A percentile compares a stretch with the other conserved stretches of the same genome.
Evolutionary conservation across 2,797 vertebrate genomes (phyloP).

Genomic region (Neosalanx taihuensis): DNA sequence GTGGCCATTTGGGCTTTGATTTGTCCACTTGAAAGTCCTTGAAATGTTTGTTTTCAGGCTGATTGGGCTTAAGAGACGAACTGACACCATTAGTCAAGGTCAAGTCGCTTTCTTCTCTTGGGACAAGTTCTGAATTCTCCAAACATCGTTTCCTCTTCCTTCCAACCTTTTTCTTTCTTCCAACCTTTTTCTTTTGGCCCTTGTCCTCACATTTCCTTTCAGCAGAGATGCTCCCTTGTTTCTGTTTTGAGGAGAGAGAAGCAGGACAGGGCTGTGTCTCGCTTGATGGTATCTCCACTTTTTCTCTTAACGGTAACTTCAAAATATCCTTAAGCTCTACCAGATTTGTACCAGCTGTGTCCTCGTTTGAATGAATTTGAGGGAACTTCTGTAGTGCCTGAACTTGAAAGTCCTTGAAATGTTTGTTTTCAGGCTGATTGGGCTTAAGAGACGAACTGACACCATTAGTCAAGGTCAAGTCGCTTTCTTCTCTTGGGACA

Average conservation of each 20-base stretch:
- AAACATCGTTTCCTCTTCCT: constrained; percentile 21
- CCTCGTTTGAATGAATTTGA: neutral
- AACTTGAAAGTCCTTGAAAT: neutral
- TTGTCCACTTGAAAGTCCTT: neutral
- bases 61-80: neutral
- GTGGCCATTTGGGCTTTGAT: neutral
- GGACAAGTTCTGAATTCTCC: neutral
- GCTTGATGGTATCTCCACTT: neutral
- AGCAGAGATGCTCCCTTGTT: neutral
- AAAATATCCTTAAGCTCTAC: neutral
- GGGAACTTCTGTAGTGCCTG: neutral
- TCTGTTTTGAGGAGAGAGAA: constrained; percentile 9
- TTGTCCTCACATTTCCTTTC: neutral
- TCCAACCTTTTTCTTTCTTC: neutral
- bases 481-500: neutral
- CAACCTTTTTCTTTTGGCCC: neutral
- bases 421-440: neutral
- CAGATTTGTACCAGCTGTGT: neutral
- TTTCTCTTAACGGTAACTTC: neutral
- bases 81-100: neutral
- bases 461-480: neutral
- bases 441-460: neutral
- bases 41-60: neutral
- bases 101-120: constrained; percentile 5
- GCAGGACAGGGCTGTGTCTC: neutral